These are phyloP conservation scores for Gymnoscopelus braueri DNA, from an alignment of 2,797 vertebrate genomes.

Conservation along the genomic window DNA sequence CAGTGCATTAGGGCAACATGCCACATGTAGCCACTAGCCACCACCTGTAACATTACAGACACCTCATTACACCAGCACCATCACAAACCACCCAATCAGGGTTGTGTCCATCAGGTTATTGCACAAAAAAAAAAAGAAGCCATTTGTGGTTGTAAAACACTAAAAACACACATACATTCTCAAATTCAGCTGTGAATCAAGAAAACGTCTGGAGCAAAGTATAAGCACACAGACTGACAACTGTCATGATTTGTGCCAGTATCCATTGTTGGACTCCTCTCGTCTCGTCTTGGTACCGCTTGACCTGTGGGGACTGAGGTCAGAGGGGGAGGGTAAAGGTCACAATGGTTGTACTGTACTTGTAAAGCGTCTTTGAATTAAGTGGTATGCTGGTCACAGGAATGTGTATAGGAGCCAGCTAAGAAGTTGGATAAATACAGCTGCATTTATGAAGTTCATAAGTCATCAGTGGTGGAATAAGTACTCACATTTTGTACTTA, in stretches of 20 bases:
- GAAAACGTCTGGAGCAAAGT: constrained; percentile 38
- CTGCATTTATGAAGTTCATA: no score
- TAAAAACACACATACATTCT: constrained; percentile 39
- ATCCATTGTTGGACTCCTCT: constrained; percentile 67
- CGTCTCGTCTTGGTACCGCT: constrained; percentile 66
- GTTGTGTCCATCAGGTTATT: background rate
- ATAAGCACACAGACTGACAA: constrained; percentile 23
- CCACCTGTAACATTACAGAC: no score
- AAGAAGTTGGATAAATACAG: no score
- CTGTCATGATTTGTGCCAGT: constrained; percentile 65
- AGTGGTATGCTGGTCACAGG: no score
- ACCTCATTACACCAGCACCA: constrained; percentile 12
- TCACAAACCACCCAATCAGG: constrained; percentile 17
- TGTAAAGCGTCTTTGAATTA: no score
- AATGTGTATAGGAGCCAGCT: no score
- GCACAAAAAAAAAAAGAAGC: background rate
- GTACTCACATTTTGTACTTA: no score
- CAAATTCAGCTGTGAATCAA: constrained; percentile 34
- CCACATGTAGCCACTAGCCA: background rate
- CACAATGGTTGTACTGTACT: background rate
- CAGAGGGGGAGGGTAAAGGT: constrained; percentile 51
- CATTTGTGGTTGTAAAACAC: background rate
- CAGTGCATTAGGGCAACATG: constrained; percentile 7
- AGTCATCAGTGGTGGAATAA: no score
- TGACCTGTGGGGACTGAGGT: constrained; percentile 72